These are phyloP conservation scores for Tipula unca DNA, from an alignment of 2,888 invertebrate species.

Conservation along the genomic window DNA sequence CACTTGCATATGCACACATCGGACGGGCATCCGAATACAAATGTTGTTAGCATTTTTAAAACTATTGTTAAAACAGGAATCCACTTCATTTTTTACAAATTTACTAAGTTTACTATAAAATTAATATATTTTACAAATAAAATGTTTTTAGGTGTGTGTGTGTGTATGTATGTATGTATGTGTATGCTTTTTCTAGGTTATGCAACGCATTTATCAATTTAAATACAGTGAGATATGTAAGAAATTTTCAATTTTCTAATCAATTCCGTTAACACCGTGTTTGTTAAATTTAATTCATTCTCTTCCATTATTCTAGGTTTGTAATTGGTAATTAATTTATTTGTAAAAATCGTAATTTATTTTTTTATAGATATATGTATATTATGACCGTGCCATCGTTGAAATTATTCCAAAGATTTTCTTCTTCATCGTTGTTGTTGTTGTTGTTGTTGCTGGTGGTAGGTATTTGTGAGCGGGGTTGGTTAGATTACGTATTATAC, in stretches of 20 bases:
- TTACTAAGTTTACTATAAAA: background rate
- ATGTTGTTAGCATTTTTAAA: constrained; percentile 15
- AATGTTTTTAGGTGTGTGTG: background rate
- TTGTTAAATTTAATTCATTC: background rate
- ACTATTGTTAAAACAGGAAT: constrained; percentile 16
- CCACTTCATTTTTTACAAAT: constrained; percentile 20
- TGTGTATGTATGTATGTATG: background rate
- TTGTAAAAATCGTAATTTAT: background rate
- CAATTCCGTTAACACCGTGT: background rate
- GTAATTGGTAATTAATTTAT: background rate
- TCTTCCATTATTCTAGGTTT: constrained; percentile 14
- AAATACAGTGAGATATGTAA: background rate
- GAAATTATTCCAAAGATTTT: background rate
- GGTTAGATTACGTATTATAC: background rate
- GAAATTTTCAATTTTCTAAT: background rate
- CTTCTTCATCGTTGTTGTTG: background rate
- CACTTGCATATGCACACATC: constrained; percentile 77
- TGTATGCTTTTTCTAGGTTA: background rate
- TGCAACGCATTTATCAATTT: background rate
- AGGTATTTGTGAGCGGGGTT: background rate
- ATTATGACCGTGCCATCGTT: background rate
- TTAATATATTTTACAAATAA: background rate
- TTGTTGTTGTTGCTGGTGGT: background rate
- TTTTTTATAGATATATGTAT: background rate
- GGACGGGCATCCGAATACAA: constrained; percentile 50